Evolutionary conservation across 37 sponge, comb jelly and placozoan species (phyloP).

Genomic region (Petrosia ficiformis): DNA sequence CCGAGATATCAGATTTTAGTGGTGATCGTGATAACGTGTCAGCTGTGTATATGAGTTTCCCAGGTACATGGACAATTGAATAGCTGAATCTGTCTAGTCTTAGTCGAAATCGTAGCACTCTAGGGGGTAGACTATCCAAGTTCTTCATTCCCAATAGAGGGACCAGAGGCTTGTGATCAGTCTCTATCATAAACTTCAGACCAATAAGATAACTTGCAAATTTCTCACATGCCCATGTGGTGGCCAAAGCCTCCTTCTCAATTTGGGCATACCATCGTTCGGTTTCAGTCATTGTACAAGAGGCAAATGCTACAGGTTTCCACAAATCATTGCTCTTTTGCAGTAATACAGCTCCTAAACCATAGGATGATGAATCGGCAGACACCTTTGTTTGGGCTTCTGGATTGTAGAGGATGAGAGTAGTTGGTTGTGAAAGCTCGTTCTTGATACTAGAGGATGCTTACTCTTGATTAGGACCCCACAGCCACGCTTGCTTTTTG

Average conservation of each 20-base stretch:
- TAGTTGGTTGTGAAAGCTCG: not conserved
- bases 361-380: not conserved
- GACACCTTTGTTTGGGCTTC: not conserved
- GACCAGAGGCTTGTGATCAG: slow-evolving; percentile 32
- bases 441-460: no score
- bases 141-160: slow-evolving; percentile 2
- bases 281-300: not conserved
- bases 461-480: no score
- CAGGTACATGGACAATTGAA: not conserved
- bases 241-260: not conserved
- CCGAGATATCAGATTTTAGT: not conserved
- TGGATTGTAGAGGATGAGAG: not conserved
- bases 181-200: not conserved
- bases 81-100: not conserved
- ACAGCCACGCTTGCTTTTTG: no score
- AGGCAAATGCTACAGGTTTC: slow-evolving; percentile 20
- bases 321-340: not conserved
- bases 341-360: not conserved
- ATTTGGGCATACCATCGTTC: not conserved
- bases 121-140: slow-evolving; percentile 24
- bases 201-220: slow-evolving; percentile 9
- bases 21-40: slow-evolving; percentile 28
- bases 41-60: slow-evolving; percentile 13
- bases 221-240: slow-evolving; percentile 7
- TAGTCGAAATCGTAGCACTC: slow-evolving; percentile 25